phyloP scores from a whole-genome alignment of 2,888 invertebrate genomes.

The Cantharis lateralis region DNA sequence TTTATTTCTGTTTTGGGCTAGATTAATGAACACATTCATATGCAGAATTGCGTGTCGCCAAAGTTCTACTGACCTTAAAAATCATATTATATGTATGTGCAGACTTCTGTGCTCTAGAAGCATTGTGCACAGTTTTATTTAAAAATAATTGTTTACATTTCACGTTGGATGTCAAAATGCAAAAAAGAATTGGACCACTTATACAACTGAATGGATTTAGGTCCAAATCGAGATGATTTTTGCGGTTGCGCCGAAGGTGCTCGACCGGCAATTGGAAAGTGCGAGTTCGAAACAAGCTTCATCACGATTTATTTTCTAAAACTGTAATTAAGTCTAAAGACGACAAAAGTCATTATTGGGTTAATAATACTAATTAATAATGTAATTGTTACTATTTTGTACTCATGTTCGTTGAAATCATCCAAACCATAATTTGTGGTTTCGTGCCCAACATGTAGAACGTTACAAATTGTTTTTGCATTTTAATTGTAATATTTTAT shows the following conservation, averaged over 20 bases:
- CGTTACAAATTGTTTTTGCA: neutral
- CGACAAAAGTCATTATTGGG: neutral
- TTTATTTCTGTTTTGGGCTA: slow-evolving; percentile 1
- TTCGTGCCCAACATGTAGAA: neutral
- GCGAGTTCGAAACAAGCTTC: neutral
- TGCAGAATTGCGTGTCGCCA: slow-evolving; percentile 28
- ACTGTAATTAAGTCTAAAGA: neutral
- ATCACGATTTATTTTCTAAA: neutral
- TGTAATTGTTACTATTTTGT: neutral
- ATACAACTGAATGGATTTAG: neutral
- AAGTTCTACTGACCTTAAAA: slow-evolving; percentile 33
- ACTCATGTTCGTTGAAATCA: neutral
- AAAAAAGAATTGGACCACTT: neutral
- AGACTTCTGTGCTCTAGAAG: neutral
- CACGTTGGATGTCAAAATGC: neutral
- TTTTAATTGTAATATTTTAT: neutral
- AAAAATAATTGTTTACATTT: neutral
- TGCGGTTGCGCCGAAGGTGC: neutral
- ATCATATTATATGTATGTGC: slow-evolving; percentile 5
- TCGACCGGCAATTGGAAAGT: neutral
- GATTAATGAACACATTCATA: slow-evolving; percentile 22
- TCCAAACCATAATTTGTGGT: neutral
- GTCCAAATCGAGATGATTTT: neutral
- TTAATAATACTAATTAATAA: neutral
- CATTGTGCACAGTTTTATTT: neutral